A percentile compares a stretch with the other conserved stretches of the same genome.
These are phyloP conservation scores for Manis pentadactyla DNA, from an alignment of 2,797 vertebrate species.

Conservation along the genomic window DNA sequence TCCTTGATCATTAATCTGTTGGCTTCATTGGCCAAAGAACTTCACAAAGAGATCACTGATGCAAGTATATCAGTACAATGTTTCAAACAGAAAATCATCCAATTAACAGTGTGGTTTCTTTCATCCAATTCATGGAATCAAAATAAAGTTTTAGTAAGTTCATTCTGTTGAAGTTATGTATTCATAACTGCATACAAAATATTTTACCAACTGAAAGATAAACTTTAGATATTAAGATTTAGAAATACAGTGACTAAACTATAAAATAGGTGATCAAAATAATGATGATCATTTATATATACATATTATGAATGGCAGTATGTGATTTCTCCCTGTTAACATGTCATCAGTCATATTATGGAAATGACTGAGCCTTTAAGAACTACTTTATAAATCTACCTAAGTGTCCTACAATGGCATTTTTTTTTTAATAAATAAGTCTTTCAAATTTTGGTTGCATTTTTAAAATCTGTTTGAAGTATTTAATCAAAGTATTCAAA, in stretches of 20 bases:
- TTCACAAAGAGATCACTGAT: not conserved
- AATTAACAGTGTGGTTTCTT: not conserved
- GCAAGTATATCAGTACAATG: not conserved
- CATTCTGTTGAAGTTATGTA: not conserved
- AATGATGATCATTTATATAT: not conserved
- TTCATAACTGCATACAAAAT: not conserved
- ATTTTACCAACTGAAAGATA: conserved; percentile 15
- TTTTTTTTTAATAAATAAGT: conserved; percentile 6
- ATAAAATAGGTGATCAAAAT: not conserved
- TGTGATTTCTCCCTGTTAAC: not conserved
- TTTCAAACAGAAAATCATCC: not conserved
- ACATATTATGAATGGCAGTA: not conserved
- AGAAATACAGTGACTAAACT: not conserved
- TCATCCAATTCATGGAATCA: not conserved
- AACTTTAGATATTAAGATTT: not conserved
- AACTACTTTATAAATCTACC: conserved; percentile 5
- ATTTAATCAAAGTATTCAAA: conserved; percentile 13
- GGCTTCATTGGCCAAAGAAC: not conserved
- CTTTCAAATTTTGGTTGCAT: not conserved
- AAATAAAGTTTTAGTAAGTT: not conserved
- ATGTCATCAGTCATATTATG: not conserved
- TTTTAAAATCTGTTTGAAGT: not conserved
- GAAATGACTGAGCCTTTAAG: not conserved
- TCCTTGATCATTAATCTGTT: not conserved
- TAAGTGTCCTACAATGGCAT: not conserved